These are phyloP conservation scores for Emydura subglobosa DNA, from an alignment of 2,113 vertebrate genomes.

Conservation along the genomic window DNA sequence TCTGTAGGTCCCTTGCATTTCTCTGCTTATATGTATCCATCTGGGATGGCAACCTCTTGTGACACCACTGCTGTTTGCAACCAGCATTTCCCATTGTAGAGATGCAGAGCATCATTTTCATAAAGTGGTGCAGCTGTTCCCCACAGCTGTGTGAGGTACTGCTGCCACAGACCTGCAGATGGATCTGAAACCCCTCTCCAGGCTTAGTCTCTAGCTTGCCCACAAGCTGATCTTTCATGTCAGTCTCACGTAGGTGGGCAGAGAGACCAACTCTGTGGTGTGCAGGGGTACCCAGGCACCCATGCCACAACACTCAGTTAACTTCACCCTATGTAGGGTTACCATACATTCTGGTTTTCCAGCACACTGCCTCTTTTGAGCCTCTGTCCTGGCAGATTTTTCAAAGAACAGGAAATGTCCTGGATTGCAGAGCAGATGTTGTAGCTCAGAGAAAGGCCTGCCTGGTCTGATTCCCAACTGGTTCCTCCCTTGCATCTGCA, in stretches of 20 bases:
- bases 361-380: background rate
- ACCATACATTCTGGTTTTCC: too few species aligned
- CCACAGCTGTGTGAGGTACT: background rate
- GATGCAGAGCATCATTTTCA: too few species aligned
- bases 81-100: too few species aligned
- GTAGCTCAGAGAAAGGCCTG: too few species aligned
- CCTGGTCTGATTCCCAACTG: too few species aligned
- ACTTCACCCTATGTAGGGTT: background rate
- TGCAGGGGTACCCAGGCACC: background rate
- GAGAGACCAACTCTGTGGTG: background rate
- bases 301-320: background rate
- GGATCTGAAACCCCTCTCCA: background rate
- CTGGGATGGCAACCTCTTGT: too few species aligned
- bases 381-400: accelerated
- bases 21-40: too few species aligned
- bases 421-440: too few species aligned
- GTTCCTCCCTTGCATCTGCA: too few species aligned
- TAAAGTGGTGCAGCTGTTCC: background rate
- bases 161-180: background rate
- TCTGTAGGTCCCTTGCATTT: too few species aligned
- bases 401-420: background rate
- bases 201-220: background rate
- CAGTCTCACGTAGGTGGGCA: background rate
- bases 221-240: background rate
- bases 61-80: too few species aligned